Evolutionary conservation across 2,113 vertebrate species (phyloP).

Genomic region (Anguilla rostrata): DNA sequence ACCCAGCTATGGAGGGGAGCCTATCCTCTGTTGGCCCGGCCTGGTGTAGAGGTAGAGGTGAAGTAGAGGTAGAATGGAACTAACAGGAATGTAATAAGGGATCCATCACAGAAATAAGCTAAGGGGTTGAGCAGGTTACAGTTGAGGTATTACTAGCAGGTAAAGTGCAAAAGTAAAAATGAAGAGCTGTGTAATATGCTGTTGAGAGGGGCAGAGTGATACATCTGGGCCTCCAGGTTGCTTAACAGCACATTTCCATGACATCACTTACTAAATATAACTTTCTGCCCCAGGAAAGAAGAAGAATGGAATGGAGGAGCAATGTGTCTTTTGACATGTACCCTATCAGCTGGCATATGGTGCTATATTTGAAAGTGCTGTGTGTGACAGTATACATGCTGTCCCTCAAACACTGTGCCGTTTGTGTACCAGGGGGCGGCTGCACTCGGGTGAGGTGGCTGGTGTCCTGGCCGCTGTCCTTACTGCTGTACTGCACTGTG

Average conservation of each 20-base stretch:
- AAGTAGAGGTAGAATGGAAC: too few species aligned
- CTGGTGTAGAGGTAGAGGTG: too few species aligned
- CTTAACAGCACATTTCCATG: neutral
- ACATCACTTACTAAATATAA: neutral
- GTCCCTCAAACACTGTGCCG: neutral
- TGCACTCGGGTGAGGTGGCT: conserved; percentile 64
- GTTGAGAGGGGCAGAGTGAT: too few species aligned
- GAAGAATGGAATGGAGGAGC: neutral
- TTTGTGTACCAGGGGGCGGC: conserved; percentile 52
- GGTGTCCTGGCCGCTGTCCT: conserved; percentile 68
- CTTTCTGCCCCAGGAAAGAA: neutral
- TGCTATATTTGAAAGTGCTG: neutral
- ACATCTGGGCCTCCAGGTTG: too few species aligned
- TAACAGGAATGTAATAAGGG: too few species aligned
- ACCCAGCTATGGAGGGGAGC: too few species aligned
- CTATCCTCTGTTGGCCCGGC: too few species aligned
- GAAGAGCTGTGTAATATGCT: too few species aligned
- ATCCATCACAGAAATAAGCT: too few species aligned
- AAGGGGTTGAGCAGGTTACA: too few species aligned
- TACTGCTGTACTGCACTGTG: conserved; percentile 69
- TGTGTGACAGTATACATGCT: neutral
- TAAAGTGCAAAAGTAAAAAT: too few species aligned
- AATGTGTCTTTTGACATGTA: neutral
- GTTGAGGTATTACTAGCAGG: too few species aligned
- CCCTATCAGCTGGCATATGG: neutral